These are phyloP conservation scores for Penaeus monodon DNA, from an alignment of 2,888 invertebrate species.

Conservation along the genomic window DNA sequence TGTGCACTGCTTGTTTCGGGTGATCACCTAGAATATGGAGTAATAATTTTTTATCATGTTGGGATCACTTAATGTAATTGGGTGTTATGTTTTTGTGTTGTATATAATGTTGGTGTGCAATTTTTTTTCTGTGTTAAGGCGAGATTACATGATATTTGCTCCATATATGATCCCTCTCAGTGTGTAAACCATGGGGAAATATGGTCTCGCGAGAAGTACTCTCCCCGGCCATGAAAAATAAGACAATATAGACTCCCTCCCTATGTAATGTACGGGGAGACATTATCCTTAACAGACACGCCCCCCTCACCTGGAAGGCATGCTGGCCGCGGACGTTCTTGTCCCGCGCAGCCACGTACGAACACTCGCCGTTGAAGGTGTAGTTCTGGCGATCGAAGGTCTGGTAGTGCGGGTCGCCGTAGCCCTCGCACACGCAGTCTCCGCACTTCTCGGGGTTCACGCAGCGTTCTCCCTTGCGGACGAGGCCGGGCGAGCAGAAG, in stretches of 20 bases:
- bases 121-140: too few species aligned
- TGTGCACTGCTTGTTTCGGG: conserved; percentile 77
- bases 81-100: too few species aligned
- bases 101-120: too few species aligned
- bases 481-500: conserved; percentile 83
- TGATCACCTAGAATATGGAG: conserved; percentile 77
- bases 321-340: conserved; percentile 70
- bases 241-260: too few species aligned
- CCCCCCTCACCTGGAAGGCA: conserved; percentile 72
- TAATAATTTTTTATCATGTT: conserved; percentile 12
- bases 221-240: too few species aligned
- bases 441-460: conserved; percentile 80
- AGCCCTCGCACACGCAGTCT: conserved; percentile 83
- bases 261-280: neutral
- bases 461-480: conserved; percentile 78
- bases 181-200: too few species aligned
- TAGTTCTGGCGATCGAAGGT: conserved; percentile 86
- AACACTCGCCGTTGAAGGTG: conserved; percentile 86
- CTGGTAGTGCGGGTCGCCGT: conserved; percentile 84
- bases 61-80: neutral
- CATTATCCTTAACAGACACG: neutral
- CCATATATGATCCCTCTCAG: too few species aligned
- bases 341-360: conserved; percentile 83
- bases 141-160: too few species aligned
- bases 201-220: too few species aligned